phyloP scores from a whole-genome alignment of 2,888 invertebrate genomes.

The Macrophya annulata region DNA sequence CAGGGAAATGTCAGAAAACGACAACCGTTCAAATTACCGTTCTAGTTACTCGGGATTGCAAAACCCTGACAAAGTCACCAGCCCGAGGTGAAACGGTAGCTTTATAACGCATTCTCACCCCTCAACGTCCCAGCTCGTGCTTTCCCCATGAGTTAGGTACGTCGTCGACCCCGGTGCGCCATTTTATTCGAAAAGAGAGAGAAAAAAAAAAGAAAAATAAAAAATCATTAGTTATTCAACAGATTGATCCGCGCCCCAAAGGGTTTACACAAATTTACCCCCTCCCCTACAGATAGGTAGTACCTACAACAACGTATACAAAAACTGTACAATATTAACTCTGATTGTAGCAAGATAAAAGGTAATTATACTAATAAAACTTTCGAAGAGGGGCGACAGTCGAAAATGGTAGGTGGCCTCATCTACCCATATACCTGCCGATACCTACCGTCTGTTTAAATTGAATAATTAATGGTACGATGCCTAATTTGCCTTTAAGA shows the following conservation, averaged over 20 bases:
- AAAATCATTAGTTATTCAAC: slow-evolving; percentile 14
- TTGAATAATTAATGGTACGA: slow-evolving; percentile 56
- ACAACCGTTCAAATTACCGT: slow-evolving; percentile 53
- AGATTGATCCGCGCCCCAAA: slow-evolving; percentile 22
- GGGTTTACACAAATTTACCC: background rate
- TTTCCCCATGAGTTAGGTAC: background rate
- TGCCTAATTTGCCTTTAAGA: slow-evolving; percentile 47
- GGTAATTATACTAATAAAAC: slow-evolving; percentile 20
- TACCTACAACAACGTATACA: background rate
- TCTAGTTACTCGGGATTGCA: slow-evolving; percentile 33
- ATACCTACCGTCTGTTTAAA: slow-evolving; percentile 30
- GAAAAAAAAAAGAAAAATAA: background rate
- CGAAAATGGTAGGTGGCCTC: background rate
- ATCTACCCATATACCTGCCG: background rate
- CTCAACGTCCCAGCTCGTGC: background rate
- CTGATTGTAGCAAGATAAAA: slow-evolving; percentile 15
- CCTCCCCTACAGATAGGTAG: background rate
- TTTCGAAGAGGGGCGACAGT: slow-evolving; percentile 30
- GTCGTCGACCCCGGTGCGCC: background rate
- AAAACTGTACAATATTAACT: background rate
- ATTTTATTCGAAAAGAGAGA: background rate
- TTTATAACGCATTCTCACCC: slow-evolving; percentile 8
- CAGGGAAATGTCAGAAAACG: slow-evolving; percentile 52
- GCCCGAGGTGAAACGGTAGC: background rate
- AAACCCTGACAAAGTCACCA: slow-evolving; percentile 29